Base-by-base conservation (phyloP, 30 jellyfish, hydroid and myxozoan species). In the Clytia hemisphaerica region DNA sequence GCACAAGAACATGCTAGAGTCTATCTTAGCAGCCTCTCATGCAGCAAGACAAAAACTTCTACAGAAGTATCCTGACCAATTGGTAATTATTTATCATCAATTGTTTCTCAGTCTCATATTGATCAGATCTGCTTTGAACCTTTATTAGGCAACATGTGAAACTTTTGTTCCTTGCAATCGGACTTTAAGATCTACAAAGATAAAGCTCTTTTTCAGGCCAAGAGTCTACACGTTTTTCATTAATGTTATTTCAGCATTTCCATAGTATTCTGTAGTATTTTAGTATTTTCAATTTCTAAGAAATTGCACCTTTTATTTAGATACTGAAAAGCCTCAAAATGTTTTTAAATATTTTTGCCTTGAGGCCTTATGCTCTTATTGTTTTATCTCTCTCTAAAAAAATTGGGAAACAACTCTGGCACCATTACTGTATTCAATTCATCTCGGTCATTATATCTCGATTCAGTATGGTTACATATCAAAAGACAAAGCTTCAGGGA, bases 391-490 rank as follows among this genome's bases (percentile, higher is more conserved):
- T n/a, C n/a, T n/a, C n/a, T n/a, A n/a, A n/a, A n/a, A n/a, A n/a
- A n/a, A n/a, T n/a, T n/a, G n/a, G n/a, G n/a, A n/a, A n/a, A n/a
- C n/a, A n/a, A n/a, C n/a, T n/a, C n/a, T n/a, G n/a, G n/a, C n/a
- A n/a, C n/a, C n/a, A n/a, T n/a, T n/a, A n/a, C n/a, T 62, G 60
- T 10, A 60, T 60, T 7, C 24, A 32, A 12, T 22, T 32, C 24
- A 9, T 60, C 1, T 37, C n/a, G 12, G 53, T 29, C 72, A 58
- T 58, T 15, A 22, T 38, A 33, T 61, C 35, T 46, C 66, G 21
- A 21, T 80, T 50, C 48, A 89, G 98, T 81, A 81, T 80, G 98
- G 98, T 1, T 89, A 64, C 36, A 66, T 89, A 10, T 73, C 88
- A 16, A 89, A 89, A 58, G 95, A 89, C 50, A 15, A 57, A 12